Evolutionary conservation across 2,113 vertebrate species (phyloP).

Genomic region (Perca flavescens): DNA sequence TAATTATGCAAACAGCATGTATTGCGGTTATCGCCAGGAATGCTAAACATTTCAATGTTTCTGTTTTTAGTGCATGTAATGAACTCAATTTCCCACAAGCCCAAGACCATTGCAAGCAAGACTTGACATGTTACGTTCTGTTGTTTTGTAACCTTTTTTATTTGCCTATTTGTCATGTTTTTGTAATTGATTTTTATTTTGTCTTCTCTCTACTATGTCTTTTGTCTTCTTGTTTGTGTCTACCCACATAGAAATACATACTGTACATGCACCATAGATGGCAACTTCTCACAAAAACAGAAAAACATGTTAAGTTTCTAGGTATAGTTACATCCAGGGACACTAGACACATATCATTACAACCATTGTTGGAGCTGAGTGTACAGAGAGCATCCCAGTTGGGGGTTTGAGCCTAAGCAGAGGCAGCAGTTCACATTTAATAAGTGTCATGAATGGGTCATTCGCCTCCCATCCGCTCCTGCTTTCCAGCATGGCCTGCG

Average conservation of each 20-base stretch:
- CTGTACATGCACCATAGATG: neutral
- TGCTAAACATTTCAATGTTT: constrained; percentile 1
- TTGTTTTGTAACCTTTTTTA: neutral
- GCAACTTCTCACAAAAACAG: neutral
- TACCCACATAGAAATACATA: neutral
- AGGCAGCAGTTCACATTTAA: constrained; percentile 46
- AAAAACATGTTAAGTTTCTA: neutral
- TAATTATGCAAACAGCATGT: neutral
- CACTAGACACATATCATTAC: neutral
- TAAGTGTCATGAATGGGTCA: constrained; percentile 42
- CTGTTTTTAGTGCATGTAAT: neutral
- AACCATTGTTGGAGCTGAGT: neutral
- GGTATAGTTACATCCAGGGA: neutral
- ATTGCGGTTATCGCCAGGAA: neutral
- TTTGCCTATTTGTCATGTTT: too few species aligned
- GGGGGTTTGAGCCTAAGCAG: constrained; percentile 1
- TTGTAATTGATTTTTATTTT: too few species aligned
- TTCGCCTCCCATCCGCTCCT: constrained; percentile 28
- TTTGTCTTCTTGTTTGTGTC: too few species aligned
- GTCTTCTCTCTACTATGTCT: too few species aligned
- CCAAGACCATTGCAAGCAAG: neutral
- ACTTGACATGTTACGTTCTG: neutral
- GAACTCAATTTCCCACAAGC: neutral
- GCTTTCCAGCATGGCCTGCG: constrained; percentile 44
- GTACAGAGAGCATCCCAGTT: neutral